A percentile compares a stretch with the other conserved stretches of the same genome.
These are phyloP conservation scores for Cyprinus carpio DNA, from an alignment of 2,113 vertebrate species.

Conservation along the genomic window DNA sequence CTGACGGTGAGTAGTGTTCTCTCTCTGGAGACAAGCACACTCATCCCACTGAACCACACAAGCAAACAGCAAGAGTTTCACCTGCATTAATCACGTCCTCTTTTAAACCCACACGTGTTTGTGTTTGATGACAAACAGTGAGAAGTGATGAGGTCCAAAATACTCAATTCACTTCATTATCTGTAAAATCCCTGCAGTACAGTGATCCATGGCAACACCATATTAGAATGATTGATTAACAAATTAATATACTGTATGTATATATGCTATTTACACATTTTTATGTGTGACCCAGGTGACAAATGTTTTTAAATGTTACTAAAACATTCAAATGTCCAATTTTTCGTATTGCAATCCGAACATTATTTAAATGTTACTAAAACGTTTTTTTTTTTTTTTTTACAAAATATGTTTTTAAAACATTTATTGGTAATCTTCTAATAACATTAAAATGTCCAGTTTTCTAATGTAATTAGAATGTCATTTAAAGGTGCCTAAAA, in stretches of 20 bases:
- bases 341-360: too few species aligned
- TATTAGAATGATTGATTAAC: not conserved
- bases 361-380: not conserved
- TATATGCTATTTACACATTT: too few species aligned
- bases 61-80: conserved; percentile 27
- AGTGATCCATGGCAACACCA: not conserved
- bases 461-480: not conserved
- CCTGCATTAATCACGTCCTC: conserved; percentile 1
- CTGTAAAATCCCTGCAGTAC: not conserved
- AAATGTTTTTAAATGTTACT: not conserved
- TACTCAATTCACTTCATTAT: not conserved
- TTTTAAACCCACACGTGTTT: not conserved
- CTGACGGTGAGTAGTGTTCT: conserved; percentile 30
- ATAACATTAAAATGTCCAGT: not conserved
- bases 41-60: not conserved
- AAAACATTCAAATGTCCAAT: not conserved
- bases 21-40: conserved; percentile 15
- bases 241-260: not conserved
- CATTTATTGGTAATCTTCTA: too few species aligned
- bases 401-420: too few species aligned
- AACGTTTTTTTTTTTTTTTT: too few species aligned
- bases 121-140: not conserved
- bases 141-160: not conserved
- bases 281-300: too few species aligned
- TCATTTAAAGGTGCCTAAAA: not conserved